A percentile compares a stretch with the other conserved stretches of the same genome.
phyloP scores from a whole-genome alignment of 2,797 vertebrate species.

The Thunnus albacares region DNA sequence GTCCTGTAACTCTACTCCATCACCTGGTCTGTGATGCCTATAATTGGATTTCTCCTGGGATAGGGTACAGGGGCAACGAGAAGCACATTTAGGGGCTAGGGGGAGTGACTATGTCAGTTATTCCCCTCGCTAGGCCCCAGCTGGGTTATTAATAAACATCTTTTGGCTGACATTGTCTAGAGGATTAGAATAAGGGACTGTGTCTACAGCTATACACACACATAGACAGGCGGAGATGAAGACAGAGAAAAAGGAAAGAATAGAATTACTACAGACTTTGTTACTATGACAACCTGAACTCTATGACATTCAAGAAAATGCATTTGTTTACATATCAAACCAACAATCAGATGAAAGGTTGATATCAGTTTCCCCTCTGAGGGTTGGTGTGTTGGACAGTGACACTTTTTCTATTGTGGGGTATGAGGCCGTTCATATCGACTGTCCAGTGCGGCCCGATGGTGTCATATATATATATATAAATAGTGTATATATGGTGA shows the following conservation, averaged over 20 bases:
- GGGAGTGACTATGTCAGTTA: constrained; percentile 68
- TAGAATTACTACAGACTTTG: background rate
- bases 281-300: background rate
- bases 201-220: constrained; percentile 44
- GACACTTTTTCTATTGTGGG: constrained; percentile 35
- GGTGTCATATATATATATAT: background rate
- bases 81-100: constrained; percentile 21
- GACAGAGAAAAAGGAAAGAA: background rate
- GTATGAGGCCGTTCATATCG: background rate
- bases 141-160: constrained; percentile 84
- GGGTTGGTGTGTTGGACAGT: background rate
- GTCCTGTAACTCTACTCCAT: constrained; percentile 69
- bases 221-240: constrained; percentile 19
- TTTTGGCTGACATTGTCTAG: constrained; percentile 86
- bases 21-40: constrained; percentile 74
- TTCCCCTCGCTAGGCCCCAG: constrained; percentile 60
- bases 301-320: background rate
- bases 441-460: background rate
- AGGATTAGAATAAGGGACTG: constrained; percentile 73
- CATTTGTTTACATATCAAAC: background rate
- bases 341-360: background rate
- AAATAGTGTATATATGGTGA: constrained; percentile 17
- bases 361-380: background rate
- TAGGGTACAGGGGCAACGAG: constrained; percentile 30
- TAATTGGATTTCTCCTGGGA: constrained; percentile 67